Evolutionary conservation across 2,797 vertebrate genomes (phyloP).

Genomic region (Chrysolophus pictus): DNA sequence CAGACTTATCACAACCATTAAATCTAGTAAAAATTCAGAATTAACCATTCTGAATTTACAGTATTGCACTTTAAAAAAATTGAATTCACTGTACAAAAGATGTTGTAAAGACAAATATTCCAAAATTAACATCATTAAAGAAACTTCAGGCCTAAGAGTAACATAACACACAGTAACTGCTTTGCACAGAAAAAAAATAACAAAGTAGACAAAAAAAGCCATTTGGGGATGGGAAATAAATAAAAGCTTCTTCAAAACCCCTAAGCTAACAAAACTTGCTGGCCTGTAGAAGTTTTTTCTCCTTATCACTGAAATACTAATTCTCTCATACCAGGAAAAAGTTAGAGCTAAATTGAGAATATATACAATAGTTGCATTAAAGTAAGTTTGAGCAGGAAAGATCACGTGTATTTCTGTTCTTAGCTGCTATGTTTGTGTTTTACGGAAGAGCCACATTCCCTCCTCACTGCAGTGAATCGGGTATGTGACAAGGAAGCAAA

Average conservation of each 20-base stretch:
- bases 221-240: neutral
- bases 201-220: neutral
- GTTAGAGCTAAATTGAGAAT: neutral
- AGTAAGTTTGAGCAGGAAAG: neutral
- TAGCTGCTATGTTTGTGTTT: neutral
- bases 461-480: neutral
- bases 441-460: neutral
- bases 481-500: conserved; percentile 20
- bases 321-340: neutral
- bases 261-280: neutral
- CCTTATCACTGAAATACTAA: fast-evolving
- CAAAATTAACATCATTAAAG: neutral
- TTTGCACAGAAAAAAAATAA: neutral
- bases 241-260: neutral
- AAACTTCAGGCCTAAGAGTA: neutral
- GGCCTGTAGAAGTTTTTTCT: neutral
- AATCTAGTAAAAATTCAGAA: neutral
- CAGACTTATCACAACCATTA: neutral
- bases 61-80: neutral
- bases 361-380: neutral
- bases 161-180: neutral
- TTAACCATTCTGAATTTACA: neutral
- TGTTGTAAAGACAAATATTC: neutral
- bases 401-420: neutral
- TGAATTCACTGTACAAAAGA: neutral